These are phyloP conservation scores for Daktulosphaira vitifoliae DNA, from an alignment of 1,140 invertebrate genomes.

Conservation along the genomic window DNA sequence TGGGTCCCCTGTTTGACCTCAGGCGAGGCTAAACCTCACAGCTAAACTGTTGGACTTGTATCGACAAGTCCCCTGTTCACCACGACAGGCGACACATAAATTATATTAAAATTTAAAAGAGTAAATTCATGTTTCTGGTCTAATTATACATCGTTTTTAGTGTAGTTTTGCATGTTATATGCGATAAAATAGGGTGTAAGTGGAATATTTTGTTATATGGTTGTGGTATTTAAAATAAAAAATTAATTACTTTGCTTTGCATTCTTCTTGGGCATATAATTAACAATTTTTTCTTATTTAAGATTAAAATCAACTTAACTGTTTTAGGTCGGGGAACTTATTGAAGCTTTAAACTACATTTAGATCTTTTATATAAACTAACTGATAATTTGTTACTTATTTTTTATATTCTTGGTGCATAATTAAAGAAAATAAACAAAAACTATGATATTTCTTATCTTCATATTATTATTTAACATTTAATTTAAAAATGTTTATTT, in stretches of 20 bases:
- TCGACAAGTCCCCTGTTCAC: constrained; percentile 34
- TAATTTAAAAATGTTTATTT: too few relatives aligned
- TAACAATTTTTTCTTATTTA: constrained; percentile 22
- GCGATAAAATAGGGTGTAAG: too few relatives aligned
- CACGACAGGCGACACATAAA: constrained; percentile 34
- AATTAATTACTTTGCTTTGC: constrained; percentile 26
- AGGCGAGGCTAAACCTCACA: constrained; percentile 35
- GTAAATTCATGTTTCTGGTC: constrained; percentile 1
- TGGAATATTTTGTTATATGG: background rate
- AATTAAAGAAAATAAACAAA: too few relatives aligned
- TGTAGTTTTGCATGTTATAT: constrained; percentile 31
- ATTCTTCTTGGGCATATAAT: constrained; percentile 24
- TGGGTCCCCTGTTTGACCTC: constrained; percentile 34
- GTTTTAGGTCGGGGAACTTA: constrained; percentile 25
- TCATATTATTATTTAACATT: too few relatives aligned
- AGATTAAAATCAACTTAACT: constrained; percentile 16
- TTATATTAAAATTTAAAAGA: constrained; percentile 31
- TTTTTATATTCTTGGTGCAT: too few relatives aligned
- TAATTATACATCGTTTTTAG: constrained; percentile 10
- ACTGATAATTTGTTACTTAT: too few relatives aligned
- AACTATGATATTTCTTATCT: too few relatives aligned
- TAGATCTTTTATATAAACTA: too few relatives aligned
- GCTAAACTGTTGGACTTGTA: constrained; percentile 35
- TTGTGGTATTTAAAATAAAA: constrained; percentile 22
- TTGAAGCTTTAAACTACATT: too few relatives aligned